These are phyloP conservation scores for Nesoenas mayeri DNA, from an alignment of 2,113 vertebrate species.

Conservation along the genomic window DNA sequence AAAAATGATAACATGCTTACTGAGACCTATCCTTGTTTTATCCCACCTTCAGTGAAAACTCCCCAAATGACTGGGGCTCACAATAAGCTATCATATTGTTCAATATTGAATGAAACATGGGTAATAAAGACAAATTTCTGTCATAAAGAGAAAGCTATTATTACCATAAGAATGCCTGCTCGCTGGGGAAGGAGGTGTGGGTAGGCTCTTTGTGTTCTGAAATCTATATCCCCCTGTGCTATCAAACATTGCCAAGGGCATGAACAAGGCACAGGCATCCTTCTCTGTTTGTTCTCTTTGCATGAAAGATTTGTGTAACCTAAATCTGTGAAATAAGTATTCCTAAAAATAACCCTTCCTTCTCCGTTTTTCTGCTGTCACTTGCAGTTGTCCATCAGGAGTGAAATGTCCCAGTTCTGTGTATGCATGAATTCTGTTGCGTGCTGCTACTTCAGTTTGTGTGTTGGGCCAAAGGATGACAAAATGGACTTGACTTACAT, in stretches of 20 bases:
- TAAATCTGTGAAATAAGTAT: slow-evolving; percentile 2
- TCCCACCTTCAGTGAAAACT: neutral
- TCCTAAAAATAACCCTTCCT: slow-evolving; percentile 29
- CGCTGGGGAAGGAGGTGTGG: neutral
- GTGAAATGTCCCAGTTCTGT: neutral
- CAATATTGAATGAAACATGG: neutral
- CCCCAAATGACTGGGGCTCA: neutral
- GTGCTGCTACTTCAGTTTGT: neutral
- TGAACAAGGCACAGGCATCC: neutral
- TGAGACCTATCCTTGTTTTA: neutral
- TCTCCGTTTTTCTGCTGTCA: neutral
- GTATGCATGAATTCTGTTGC: neutral
- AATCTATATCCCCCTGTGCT: neutral
- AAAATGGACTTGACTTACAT: neutral
- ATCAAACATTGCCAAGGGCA: slow-evolving; percentile 17
- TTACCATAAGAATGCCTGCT: neutral
- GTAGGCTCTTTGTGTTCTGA: neutral
- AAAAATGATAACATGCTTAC: neutral
- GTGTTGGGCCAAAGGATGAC: neutral
- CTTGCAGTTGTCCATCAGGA: neutral
- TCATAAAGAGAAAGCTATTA: slow-evolving; percentile 24
- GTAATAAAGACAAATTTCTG: neutral
- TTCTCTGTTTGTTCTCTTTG: neutral
- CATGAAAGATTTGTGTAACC: neutral
- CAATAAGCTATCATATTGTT: neutral